These are phyloP conservation scores for Anomalospiza imberbis DNA, from an alignment of 2,797 vertebrate genomes.

Conservation along the genomic window DNA sequence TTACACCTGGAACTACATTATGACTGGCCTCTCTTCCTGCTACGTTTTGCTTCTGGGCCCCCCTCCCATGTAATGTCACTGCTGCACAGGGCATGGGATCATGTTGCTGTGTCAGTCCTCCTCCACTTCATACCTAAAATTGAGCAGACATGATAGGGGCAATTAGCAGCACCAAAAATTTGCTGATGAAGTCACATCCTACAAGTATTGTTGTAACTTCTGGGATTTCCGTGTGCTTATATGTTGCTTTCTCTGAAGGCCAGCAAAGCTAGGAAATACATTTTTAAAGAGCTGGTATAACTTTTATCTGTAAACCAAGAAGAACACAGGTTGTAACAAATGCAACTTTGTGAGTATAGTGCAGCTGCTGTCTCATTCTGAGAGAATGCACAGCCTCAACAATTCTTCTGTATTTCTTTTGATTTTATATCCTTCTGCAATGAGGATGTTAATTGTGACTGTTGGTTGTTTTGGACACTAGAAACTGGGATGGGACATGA, in stretches of 20 bases:
- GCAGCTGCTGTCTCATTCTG: neutral
- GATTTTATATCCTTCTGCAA: neutral
- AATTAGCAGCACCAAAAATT: neutral
- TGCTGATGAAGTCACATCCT: neutral
- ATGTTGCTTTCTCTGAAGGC: neutral
- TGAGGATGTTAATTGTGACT: neutral
- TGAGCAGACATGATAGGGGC: neutral
- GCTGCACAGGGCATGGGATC: neutral
- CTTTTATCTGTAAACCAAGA: neutral
- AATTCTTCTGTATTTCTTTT: neutral
- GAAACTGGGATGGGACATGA: neutral
- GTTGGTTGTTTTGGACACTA: neutral
- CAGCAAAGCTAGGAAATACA: neutral
- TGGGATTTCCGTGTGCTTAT: neutral
- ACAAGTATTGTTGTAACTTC: neutral
- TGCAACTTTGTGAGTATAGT: neutral
- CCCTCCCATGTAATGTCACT: neutral
- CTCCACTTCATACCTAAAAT: accelerated
- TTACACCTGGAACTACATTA: neutral
- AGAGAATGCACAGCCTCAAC: neutral
- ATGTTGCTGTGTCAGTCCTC: neutral
- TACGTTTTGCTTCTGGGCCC: neutral
- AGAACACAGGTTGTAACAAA: neutral
- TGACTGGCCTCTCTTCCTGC: neutral
- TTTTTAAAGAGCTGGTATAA: neutral